Conservation (phyloP, 2,797 vertebrate species). For the Limnodromus scolopaceus region DNA sequence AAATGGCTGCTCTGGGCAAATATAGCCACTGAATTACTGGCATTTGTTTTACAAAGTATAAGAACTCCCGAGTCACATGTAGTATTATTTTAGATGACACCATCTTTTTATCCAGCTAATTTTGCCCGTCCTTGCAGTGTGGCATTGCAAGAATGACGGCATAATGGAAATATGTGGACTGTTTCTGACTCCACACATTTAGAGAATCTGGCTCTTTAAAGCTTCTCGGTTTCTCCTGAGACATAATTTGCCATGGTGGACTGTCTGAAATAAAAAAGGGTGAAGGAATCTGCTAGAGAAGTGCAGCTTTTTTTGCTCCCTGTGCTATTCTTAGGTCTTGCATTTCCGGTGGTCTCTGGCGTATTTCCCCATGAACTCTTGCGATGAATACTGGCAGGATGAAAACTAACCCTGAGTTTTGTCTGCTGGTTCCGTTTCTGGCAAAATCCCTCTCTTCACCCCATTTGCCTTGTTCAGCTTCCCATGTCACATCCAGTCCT, state of each 20-base stretch:
- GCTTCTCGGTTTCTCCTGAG: background rate
- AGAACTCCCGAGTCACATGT: background rate
- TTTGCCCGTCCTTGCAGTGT: background rate
- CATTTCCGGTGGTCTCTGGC: background rate
- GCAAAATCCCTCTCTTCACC: background rate
- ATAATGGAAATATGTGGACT: background rate
- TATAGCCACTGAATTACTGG: background rate
- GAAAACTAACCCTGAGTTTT: background rate
- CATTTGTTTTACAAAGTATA: background rate
- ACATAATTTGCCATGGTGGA: background rate
- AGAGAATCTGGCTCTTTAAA: background rate
- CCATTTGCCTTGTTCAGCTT: background rate
- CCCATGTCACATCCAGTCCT: fast-evolving
- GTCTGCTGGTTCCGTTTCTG: background rate
- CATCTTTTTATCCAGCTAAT: background rate
- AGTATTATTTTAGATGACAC: background rate
- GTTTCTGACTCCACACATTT: background rate
- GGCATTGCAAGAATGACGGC: background rate
- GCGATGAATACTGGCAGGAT: background rate
- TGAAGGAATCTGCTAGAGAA: background rate
- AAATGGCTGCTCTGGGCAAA: background rate
- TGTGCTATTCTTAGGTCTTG: background rate
- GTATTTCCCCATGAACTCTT: background rate
- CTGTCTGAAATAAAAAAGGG: background rate
- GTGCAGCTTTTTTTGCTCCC: background rate